These are phyloP conservation scores for Scaptodrosophila lebanonensis DNA, from an alignment of 1,140 invertebrate species.

Conservation along the genomic window DNA sequence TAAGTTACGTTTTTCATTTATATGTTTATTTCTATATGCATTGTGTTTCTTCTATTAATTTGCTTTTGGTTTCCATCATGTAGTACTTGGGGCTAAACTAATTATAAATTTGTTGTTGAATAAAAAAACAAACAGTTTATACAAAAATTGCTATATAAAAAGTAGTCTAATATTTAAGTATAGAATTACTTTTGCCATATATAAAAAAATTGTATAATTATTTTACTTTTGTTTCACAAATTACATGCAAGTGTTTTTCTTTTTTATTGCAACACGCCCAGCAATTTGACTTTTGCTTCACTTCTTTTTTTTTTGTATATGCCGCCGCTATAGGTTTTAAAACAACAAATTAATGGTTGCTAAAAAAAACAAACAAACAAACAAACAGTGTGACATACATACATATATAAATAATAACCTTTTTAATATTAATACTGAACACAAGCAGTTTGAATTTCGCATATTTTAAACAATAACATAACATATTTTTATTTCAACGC, in stretches of 20 bases:
- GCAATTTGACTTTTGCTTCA: slow-evolving; percentile 33
- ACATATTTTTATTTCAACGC: no score
- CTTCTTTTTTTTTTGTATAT: slow-evolving; percentile 26
- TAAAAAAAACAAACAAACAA: no score
- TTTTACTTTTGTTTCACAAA: slow-evolving; percentile 40
- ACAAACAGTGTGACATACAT: no score
- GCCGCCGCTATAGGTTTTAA: slow-evolving; percentile 14
- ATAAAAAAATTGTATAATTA: slow-evolving; percentile 33
- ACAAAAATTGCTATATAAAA: slow-evolving; percentile 71
- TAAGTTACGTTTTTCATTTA: slow-evolving; percentile 45
- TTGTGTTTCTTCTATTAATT: slow-evolving; percentile 26
- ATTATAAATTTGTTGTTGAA: slow-evolving; percentile 30
- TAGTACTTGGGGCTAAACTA: not conserved
- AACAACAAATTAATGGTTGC: no score
- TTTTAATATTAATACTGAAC: slow-evolving; percentile 17
- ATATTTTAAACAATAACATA: no score
- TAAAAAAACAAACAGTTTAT: slow-evolving; percentile 67
- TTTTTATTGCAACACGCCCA: slow-evolving; percentile 36
- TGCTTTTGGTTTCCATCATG: slow-evolving; percentile 18
- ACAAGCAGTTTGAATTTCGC: not conserved
- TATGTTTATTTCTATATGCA: slow-evolving; percentile 38
- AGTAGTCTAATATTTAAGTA: slow-evolving; percentile 53
- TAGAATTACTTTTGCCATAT: slow-evolving; percentile 44
- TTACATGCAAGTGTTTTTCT: slow-evolving; percentile 15
- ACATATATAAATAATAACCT: no score